These are phyloP conservation scores for Pimpla rufipes DNA, from an alignment of 2,888 invertebrate genomes.

Conservation along the genomic window DNA sequence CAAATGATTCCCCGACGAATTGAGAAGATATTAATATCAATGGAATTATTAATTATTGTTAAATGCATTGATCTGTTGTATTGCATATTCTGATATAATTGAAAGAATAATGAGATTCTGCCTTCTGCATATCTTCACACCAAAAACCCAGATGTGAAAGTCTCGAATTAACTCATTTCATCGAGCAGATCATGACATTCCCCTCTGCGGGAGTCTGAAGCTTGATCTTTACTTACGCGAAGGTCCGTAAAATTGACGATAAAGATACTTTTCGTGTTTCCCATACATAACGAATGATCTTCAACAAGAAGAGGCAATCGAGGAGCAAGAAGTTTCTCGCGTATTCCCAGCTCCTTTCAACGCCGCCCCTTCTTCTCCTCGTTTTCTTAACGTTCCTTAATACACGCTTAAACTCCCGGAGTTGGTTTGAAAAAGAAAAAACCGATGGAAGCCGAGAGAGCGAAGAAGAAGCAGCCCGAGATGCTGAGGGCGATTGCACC, in stretches of 20 bases:
- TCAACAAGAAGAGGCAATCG: constrained; percentile 7
- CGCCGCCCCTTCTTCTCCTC: constrained; percentile 22
- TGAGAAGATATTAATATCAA: neutral
- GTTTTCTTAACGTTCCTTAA: constrained; percentile 46
- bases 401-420: constrained; percentile 39
- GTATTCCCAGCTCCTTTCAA: constrained; percentile 15
- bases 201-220: neutral
- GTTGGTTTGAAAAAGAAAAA: constrained; percentile 30
- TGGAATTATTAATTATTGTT: neutral
- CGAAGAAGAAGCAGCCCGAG: constrained; percentile 21
- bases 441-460: constrained; percentile 30
- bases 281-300: constrained; percentile 30
- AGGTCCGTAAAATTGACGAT: neutral
- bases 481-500: constrained; percentile 59
- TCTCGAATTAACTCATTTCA: constrained; percentile 4
- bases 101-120: neutral
- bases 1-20: neutral
- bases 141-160: neutral
- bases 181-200: neutral
- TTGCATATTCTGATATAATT: too few species aligned
- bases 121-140: neutral
- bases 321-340: constrained; percentile 51
- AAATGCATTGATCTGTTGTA: too few species aligned
- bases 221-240: neutral
- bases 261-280: constrained; percentile 15